Percentiles rank a stretch among this genome's conserved stretches.
phyloP scores from a whole-genome alignment of 2,113 vertebrate genomes.

The Chitala chitala region DNA sequence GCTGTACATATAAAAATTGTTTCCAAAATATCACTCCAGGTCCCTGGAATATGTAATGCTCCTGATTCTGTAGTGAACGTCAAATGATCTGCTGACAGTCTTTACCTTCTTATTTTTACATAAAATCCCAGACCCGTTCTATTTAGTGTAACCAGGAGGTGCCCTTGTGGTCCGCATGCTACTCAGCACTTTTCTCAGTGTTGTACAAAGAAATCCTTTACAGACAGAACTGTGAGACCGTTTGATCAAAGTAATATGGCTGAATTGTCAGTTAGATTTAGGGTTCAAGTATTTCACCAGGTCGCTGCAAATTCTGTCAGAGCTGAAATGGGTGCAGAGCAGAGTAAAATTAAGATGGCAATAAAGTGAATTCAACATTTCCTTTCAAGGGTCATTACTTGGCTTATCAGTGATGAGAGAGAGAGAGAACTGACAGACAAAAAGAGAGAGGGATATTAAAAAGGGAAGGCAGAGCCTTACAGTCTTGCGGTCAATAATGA shows the following conservation, averaged over 20 bases:
- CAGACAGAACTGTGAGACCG: too few relatives aligned
- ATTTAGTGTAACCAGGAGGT: too few relatives aligned
- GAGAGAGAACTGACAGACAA: too few relatives aligned
- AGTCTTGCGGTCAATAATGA: background rate
- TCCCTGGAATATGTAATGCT: background rate
- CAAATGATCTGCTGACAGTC: background rate
- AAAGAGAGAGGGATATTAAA: background rate
- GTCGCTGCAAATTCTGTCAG: background rate
- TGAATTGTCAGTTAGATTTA: background rate
- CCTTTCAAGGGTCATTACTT: background rate
- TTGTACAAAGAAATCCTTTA: too few relatives aligned
- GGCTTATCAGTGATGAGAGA: background rate
- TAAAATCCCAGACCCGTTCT: too few relatives aligned
- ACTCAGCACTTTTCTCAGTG: too few relatives aligned
- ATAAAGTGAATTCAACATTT: background rate
- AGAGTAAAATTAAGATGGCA: background rate
- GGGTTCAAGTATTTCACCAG: background rate
- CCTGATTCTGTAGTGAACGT: background rate
- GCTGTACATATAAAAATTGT: too few relatives aligned
- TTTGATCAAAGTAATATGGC: background rate
- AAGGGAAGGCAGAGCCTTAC: background rate
- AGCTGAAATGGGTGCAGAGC: background rate
- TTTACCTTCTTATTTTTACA: too few relatives aligned
- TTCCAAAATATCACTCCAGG: background rate
- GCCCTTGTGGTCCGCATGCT: too few relatives aligned